Percentiles rank a stretch among this genome's conserved stretches.
phyloP scores from a whole-genome alignment of 2,888 invertebrate species.

The Agonopterix subpropinquella region DNA sequence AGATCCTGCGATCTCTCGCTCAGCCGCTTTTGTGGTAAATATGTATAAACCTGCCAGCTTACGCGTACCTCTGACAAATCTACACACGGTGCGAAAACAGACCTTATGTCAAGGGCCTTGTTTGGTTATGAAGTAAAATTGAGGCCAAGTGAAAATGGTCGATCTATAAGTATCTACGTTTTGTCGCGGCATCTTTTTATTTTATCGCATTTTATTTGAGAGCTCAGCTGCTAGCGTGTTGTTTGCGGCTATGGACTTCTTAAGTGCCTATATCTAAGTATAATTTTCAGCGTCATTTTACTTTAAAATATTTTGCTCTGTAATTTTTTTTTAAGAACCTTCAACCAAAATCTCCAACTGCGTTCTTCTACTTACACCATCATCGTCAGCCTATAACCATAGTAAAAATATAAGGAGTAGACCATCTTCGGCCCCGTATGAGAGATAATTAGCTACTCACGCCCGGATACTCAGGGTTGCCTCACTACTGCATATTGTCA shows the following conservation, averaged over 20 bases:
- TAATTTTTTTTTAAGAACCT: neutral
- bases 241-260: constrained; percentile 46
- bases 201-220: constrained; percentile 70
- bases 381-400: no score
- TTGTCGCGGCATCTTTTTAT: constrained; percentile 70
- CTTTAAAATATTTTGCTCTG: neutral
- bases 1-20: constrained; percentile 70
- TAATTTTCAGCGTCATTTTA: no score
- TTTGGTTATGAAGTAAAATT: constrained; percentile 6
- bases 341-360: neutral
- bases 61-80: constrained; percentile 16
- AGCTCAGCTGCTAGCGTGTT: constrained; percentile 69
- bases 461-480: no score
- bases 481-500: no score
- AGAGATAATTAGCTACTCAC: no score
- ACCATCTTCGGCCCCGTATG: no score
- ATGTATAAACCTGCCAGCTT: constrained; percentile 64
- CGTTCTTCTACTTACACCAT: no score
- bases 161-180: constrained; percentile 64
- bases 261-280: constrained; percentile 1
- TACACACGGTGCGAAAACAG: constrained; percentile 18
- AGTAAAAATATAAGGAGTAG: no score
- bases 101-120: constrained; percentile 23
- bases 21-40: constrained; percentile 76
- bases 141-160: constrained; percentile 25